A percentile compares a stretch with the other conserved stretches of the same genome.
These are phyloP conservation scores for Hypomesus transpacificus DNA, from an alignment of 2,113 vertebrate genomes.

Conservation along the genomic window DNA sequence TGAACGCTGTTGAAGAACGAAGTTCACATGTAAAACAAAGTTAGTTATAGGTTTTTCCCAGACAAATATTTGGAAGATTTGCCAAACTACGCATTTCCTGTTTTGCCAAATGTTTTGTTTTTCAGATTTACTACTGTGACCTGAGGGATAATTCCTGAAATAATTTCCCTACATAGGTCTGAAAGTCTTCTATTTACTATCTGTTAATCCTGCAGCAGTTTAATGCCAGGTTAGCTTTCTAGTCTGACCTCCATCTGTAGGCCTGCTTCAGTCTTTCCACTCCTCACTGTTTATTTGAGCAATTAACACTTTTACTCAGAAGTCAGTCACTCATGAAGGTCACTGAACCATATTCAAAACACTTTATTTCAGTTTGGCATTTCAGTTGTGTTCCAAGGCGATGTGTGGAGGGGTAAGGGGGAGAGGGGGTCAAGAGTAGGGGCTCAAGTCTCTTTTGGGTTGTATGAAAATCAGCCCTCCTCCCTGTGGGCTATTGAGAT, in stretches of 20 bases:
- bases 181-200: too few species aligned
- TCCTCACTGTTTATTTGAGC: background rate
- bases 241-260: background rate
- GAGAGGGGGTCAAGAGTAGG: background rate
- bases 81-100: background rate
- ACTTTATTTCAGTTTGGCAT: conserved; percentile 7
- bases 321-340: conserved; percentile 6
- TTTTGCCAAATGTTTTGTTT: background rate
- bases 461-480: too few species aligned
- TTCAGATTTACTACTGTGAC: background rate
- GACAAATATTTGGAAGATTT: conserved; percentile 29
- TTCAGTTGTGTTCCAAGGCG: background rate
- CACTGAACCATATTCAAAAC: background rate
- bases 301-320: background rate
- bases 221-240: background rate
- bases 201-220: background rate
- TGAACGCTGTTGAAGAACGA: conserved; percentile 43
- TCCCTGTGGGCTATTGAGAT: too few species aligned
- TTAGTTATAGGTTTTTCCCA: conserved; percentile 1
- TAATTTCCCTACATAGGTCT: background rate
- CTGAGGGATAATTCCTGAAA: background rate
- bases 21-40: conserved; percentile 42
- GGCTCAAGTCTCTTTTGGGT: background rate
- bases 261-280: too few species aligned
- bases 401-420: background rate